Percentiles rank a stretch among this genome's conserved stretches.
phyloP scores from a whole-genome alignment of 2,797 vertebrate species.

The Eremophila alpestris region DNA sequence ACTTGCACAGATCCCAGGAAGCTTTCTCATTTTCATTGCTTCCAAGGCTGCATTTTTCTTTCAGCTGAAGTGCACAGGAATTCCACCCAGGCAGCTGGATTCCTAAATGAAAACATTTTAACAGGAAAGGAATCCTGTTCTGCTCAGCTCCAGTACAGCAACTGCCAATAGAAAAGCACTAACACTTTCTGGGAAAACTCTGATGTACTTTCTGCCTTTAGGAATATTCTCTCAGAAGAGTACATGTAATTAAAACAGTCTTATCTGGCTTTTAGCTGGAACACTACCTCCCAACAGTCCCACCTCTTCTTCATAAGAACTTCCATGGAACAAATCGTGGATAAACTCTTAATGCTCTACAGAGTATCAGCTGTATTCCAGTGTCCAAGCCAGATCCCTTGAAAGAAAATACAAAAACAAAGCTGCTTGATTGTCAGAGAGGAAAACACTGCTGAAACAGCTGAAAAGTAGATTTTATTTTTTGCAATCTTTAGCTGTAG shows the following conservation, averaged over 20 bases:
- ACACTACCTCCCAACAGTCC: neutral
- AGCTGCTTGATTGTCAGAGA: conserved; percentile 20
- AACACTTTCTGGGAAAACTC: neutral
- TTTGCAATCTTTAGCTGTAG: neutral
- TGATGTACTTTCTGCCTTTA: neutral
- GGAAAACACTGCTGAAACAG: neutral
- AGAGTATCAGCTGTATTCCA: conserved; percentile 14
- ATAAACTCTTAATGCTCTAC: neutral
- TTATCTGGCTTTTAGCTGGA: conserved; percentile 11
- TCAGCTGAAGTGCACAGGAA: neutral
- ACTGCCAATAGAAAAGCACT: neutral
- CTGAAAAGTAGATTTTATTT: neutral
- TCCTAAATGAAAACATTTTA: neutral
- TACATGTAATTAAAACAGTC: neutral
- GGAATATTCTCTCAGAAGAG: neutral
- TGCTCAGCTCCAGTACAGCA: neutral
- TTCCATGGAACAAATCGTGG: neutral
- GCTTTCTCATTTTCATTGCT: neutral
- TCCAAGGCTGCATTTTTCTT: neutral
- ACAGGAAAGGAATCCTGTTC: neutral
- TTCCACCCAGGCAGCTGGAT: neutral
- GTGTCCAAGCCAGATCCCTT: conserved; percentile 1
- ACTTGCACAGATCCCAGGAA: neutral
- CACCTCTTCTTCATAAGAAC: conserved; percentile 37
- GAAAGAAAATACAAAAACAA: conserved; percentile 12